Base-by-base conservation (phyloP, 2,888 invertebrate genomes). In the Lottia gigantea region DNA sequence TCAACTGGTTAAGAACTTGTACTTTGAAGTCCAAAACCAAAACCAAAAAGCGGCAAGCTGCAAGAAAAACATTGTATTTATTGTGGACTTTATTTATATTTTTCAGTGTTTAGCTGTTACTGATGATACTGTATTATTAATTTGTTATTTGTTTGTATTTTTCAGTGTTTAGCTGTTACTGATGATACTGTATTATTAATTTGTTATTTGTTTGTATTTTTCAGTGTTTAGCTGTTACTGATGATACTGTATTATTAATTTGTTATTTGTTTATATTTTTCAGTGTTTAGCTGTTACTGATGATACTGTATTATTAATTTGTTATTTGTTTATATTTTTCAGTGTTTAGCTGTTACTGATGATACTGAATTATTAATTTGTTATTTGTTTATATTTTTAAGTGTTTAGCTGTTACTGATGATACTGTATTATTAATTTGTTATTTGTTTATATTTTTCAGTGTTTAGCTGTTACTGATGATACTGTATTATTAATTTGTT, bases 201-300 rank as follows among this genome's bases (percentile, higher is more conserved):
- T n/a, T n/a, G n/a, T n/a, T 55, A 23, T 55, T 55, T 55, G 23
- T 55, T 55, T 55, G 55, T 55, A 14, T 67, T 67, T 84, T 82
- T 62, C 91, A 95, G 95, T 94, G 94, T 90, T 90, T 95, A 90
- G 94, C 94, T 66, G 92, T 95, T 78, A 94, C 94, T 64, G 95
- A 95, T 87, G 95, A 95, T 88, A 95, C 95, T 0, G 95, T 95
- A 62, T 89, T 95, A 77, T n/a, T n/a, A n/a, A n/a, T n/a, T n/a
- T n/a, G n/a, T n/a, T 55, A 23, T 55, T 55, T 55, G 23, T 55
- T 55, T 55, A 23, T 55, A 14, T 67, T 67, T 84, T 82, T 62
- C 91, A 95, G 95, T 94, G 94, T 90, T 90, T 95, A 90, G 94
- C 94, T 66, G 92, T 95, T 78, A 94, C 94, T 64, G 95, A 95